phyloP scores from a whole-genome alignment of 2,797 vertebrate species.

The Ctenochaetus hawaiiensis region DNA sequence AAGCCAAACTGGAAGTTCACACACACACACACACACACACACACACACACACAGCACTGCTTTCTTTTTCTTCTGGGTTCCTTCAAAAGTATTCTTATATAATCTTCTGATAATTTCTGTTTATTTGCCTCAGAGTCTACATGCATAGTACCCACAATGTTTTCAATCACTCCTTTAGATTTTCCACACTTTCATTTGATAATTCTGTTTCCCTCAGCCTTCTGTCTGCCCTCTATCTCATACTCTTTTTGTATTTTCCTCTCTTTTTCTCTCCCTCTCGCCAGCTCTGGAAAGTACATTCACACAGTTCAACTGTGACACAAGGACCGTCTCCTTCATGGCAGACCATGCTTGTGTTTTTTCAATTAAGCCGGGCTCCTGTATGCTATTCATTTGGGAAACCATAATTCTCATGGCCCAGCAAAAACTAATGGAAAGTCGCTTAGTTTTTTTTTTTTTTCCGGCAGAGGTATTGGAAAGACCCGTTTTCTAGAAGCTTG shows the following conservation, averaged over 20 bases:
- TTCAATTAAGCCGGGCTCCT: conserved; percentile 88
- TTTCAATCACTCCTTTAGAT: conserved; percentile 48
- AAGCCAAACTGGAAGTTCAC: conserved; percentile 32
- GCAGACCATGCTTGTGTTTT: conserved; percentile 87
- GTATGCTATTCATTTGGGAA: conserved; percentile 91
- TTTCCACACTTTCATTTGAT: conserved; percentile 62
- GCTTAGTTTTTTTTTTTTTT: conserved; percentile 82
- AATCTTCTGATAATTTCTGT: conserved; percentile 16
- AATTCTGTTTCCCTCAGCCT: conserved; percentile 61
- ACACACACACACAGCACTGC: background rate
- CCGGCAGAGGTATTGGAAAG: conserved; percentile 82
- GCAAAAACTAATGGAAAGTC: conserved; percentile 92
- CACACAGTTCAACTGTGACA: conserved; percentile 83
- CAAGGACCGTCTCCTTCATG: conserved; percentile 85
- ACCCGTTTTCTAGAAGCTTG: conserved; percentile 67
- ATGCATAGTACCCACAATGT: conserved; percentile 35
- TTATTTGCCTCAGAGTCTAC: conserved; percentile 19
- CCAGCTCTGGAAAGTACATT: conserved; percentile 89
- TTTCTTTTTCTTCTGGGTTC: conserved; percentile 19
- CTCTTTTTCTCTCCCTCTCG: conserved; percentile 63
- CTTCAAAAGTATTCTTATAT: conserved; percentile 21
- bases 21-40: background rate
- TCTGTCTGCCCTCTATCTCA: conserved; percentile 70
- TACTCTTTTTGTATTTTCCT: conserved; percentile 72
- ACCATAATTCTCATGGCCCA: conserved; percentile 89